Conservation (phyloP, 2,797 vertebrate species). For the Agapornis canus region DNA sequence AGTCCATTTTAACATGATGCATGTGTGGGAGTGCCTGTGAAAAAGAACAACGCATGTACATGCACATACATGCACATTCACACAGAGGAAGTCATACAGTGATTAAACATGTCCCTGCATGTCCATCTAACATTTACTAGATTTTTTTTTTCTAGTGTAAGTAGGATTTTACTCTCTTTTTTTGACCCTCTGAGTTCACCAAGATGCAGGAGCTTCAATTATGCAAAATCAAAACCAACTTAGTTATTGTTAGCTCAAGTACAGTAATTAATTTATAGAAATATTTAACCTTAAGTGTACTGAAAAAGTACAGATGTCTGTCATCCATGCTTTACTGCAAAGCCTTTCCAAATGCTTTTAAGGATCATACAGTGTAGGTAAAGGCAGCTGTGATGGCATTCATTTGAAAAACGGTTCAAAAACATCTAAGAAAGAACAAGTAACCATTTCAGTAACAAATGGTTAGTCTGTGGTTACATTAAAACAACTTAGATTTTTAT, state of each 20-base stretch:
- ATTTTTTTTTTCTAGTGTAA: not conserved
- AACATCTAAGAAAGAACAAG: not conserved
- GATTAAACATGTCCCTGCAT: not conserved
- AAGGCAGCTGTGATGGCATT: not conserved
- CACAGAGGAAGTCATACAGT: not conserved
- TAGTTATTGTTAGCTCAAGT: not conserved
- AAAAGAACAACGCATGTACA: not conserved
- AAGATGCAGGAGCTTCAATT: slow-evolving; percentile 11
- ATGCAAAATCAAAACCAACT: slow-evolving; percentile 38
- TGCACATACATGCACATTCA: too few relatives aligned
- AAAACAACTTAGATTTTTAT: not conserved
- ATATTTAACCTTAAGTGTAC: slow-evolving; percentile 2
- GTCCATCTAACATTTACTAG: not conserved
- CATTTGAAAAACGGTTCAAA: not conserved
- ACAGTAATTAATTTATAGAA: slow-evolving; percentile 51
- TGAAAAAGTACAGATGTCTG: not conserved
- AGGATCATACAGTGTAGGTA: not conserved
- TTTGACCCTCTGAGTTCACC: not conserved
- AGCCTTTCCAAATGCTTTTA: not conserved
- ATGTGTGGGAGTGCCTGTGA: not conserved
- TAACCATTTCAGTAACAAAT: not conserved
- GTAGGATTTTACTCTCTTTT: not conserved
- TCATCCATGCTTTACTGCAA: not conserved
- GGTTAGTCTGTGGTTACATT: not conserved
- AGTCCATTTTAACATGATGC: not conserved